Base-by-base conservation (phyloP, 2,888 invertebrate species). In the Ceraclea dissimilis region DNA sequence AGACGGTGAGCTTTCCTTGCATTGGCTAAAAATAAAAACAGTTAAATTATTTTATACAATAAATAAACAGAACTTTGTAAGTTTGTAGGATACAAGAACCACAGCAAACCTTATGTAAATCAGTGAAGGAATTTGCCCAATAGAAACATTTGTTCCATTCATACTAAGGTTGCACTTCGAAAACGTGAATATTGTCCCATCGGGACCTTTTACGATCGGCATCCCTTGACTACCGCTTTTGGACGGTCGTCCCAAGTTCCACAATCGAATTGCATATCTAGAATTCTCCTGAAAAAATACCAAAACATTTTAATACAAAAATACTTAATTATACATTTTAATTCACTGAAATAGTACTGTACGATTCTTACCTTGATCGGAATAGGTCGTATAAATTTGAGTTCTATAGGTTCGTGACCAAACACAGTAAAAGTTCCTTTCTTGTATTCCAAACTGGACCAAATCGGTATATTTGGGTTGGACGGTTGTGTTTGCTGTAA, bases 181-280 rank as follows among this genome's bases (percentile, higher is more conserved):
- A 70, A 93, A 97, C 49, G 88, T 84, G 71, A 97, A 96, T 1
- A 85, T 86, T 5, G 92, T 90, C 48, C 94, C 94, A 71, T 97
- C 96, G 0, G 93, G 90, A 6, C 96, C 95, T 66, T 91, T 90
- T 10, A 97, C 88, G 2, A 88, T 84, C 26, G 86, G 84, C 60
- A 93, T 72, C 0, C 97, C 97, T 21, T 91, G 90, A 72, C 98
- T 97, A 1, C 98, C 98, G 67, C 94, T 96, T 61, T 90, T 89
- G 1, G 97, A 97, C 60, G 93, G 83, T 2, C 92, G 90, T 6
- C 96, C 96, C 66, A 90, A 89, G 68, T 93, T 93, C 66, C 92
- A 83, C 46, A 96, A 72, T 11, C 94, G 80, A 21, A 96, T 74
- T 0, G 95, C 95, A 71, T 97, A 97, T 63, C 93, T 90, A 0